Conservation (phyloP, 2,888 invertebrate genomes). For the Mesorhabditis belari region DNA sequence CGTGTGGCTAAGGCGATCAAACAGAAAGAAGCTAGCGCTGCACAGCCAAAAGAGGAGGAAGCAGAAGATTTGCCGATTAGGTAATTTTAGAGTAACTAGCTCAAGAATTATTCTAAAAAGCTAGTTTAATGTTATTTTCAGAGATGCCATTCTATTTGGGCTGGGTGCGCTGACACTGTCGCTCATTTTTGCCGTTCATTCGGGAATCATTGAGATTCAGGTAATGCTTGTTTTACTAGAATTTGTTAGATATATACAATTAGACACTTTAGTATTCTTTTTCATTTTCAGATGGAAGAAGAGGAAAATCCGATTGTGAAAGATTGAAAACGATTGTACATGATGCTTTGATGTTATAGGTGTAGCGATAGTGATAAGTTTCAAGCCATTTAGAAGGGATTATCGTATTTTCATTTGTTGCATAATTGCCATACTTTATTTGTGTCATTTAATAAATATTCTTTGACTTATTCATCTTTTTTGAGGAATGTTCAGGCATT, state of each 20-base stretch:
- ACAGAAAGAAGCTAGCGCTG: not conserved
- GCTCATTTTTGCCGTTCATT: conserved; percentile 48
- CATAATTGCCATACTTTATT: not conserved
- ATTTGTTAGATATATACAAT: not conserved
- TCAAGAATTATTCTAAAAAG: too few species aligned
- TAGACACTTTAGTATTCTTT: too few species aligned
- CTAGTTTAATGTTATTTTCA: not conserved
- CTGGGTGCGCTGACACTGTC: conserved; percentile 42
- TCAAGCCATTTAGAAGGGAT: not conserved
- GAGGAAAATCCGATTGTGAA: conserved; percentile 3
- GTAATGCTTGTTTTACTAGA: not conserved
- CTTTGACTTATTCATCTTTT: too few species aligned
- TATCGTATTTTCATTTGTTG: not conserved
- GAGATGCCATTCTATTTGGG: conserved; percentile 39
- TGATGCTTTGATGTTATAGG: too few species aligned
- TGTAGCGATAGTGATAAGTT: not conserved
- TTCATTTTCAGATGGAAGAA: conserved; percentile 10
- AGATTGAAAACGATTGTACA: too few species aligned
- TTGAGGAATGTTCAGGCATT: too few species aligned
- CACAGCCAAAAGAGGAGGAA: conserved; percentile 3
- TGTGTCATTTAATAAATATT: not conserved
- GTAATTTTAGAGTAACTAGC: not conserved
- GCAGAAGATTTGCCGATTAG: conserved; percentile 7
- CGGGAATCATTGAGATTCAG: conserved; percentile 41
- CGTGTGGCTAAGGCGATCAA: conserved; percentile 36